These are phyloP conservation scores for Aphrocallistes beatrix DNA, from an alignment of 37 sponge, comb jelly and placozoan species.

Conservation along the genomic window DNA sequence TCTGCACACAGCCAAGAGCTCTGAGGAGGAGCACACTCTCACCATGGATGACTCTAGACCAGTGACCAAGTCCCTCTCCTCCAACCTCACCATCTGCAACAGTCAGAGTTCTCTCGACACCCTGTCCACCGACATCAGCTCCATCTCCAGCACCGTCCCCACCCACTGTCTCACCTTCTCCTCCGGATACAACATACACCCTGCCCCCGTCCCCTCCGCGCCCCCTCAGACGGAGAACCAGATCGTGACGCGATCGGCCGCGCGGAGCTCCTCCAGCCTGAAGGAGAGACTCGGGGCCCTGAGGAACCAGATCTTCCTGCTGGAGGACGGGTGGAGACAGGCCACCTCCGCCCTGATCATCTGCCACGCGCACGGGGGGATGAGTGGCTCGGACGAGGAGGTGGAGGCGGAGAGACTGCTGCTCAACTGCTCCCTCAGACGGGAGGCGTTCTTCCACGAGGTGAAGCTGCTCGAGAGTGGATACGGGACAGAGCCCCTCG, in stretches of 20 bases:
- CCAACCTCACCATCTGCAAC: not conserved
- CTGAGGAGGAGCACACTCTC: not conserved
- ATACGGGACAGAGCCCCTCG: not conserved
- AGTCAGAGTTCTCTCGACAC: not conserved
- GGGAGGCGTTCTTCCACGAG: conserved; percentile 6
- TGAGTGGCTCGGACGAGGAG: not conserved
- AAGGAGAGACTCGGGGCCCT: not conserved
- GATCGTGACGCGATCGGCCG: not conserved
- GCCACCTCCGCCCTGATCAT: not conserved
- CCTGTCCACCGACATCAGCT: not conserved
- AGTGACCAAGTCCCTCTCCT: not conserved
- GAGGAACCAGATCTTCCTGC: conserved; percentile 5
- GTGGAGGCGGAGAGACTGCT: conserved; percentile 16
- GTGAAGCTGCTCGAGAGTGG: not conserved
- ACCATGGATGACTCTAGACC: not conserved
- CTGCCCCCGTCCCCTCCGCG: not conserved
- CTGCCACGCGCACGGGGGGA: not conserved
- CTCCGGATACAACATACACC: not conserved
- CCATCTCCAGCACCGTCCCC: not conserved
- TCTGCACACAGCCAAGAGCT: not conserved
- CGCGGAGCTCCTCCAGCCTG: not conserved
- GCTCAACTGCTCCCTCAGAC: conserved; percentile 10
- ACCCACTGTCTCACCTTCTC: conserved; percentile 18
- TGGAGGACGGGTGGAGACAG: conserved; percentile 15
- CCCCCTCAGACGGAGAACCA: not conserved